Conservation (phyloP, 2,797 vertebrate species). For the Bucorvus abyssinicus region DNA sequence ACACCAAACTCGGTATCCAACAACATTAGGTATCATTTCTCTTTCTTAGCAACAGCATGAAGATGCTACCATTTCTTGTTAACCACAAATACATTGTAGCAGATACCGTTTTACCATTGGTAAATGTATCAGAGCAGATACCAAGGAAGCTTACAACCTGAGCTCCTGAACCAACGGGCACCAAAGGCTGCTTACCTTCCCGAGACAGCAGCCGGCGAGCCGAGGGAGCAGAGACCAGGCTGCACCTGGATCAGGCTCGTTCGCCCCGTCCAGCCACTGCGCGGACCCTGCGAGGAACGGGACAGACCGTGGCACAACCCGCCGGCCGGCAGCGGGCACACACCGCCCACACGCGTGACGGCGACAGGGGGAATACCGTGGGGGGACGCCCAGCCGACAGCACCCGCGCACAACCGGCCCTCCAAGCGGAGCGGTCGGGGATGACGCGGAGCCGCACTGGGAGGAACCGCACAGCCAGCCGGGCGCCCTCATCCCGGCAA, state of each 20-base stretch:
- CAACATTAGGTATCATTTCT: accelerated
- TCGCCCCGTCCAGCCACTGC: background rate
- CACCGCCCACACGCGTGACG: too few species aligned
- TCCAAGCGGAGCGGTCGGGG: background rate
- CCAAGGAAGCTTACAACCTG: background rate
- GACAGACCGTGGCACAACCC: too few species aligned
- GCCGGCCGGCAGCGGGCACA: too few species aligned
- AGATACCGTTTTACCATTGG: accelerated
- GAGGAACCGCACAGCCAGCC: background rate
- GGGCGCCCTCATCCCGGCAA: too few species aligned
- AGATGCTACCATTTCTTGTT: accelerated
- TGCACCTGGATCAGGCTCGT: background rate
- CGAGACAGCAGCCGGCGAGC: too few species aligned
- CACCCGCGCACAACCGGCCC: background rate
- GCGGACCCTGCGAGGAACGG: too few species aligned
- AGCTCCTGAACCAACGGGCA: accelerated
- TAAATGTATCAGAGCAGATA: accelerated
- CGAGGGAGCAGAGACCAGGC: background rate
- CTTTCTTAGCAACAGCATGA: background rate
- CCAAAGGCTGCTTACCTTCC: too few species aligned
- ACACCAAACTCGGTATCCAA: accelerated
- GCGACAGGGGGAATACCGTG: accelerated
- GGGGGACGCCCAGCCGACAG: too few species aligned
- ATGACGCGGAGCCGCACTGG: too few species aligned
- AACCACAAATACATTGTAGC: accelerated